phyloP scores from a whole-genome alignment of 2,113 vertebrate genomes.

The Dendrocopos noguchii region DNA sequence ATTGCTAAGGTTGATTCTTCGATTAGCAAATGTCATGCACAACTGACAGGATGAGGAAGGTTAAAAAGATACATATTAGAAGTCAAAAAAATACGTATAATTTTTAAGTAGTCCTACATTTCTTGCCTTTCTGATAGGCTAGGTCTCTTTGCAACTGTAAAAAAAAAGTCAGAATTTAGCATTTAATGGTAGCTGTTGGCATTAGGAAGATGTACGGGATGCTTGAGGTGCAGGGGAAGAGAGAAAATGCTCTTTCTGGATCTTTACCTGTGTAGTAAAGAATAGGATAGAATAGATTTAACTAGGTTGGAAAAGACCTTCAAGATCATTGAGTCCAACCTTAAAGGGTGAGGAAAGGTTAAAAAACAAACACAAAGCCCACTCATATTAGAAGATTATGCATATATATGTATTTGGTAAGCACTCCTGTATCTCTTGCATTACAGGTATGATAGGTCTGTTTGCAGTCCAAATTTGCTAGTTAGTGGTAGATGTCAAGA shows the following conservation, averaged over 20 bases:
- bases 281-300: no score
- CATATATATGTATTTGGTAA: neutral
- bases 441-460: neutral
- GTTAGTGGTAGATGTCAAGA: no score
- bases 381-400: fast-evolving
- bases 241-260: neutral
- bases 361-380: no score
- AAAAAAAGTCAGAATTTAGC: neutral
- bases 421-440: neutral
- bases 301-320: no score
- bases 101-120: neutral
- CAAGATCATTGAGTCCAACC: no score
- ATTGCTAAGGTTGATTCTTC: neutral
- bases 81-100: neutral
- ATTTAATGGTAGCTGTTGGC: neutral
- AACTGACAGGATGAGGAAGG: neutral
- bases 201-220: neutral
- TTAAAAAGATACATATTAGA: fast-evolving
- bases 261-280: neutral
- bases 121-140: neutral
- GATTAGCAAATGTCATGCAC: neutral
- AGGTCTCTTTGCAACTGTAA: neutral
- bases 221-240: neutral
- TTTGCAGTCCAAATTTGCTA: neutral
- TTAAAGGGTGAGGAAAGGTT: no score